Evolutionary conservation across 1,140 invertebrate genomes (phyloP), one percentile per base, ranked within the genome.

Genomic region (Drosophila trapezifrons): DNA sequence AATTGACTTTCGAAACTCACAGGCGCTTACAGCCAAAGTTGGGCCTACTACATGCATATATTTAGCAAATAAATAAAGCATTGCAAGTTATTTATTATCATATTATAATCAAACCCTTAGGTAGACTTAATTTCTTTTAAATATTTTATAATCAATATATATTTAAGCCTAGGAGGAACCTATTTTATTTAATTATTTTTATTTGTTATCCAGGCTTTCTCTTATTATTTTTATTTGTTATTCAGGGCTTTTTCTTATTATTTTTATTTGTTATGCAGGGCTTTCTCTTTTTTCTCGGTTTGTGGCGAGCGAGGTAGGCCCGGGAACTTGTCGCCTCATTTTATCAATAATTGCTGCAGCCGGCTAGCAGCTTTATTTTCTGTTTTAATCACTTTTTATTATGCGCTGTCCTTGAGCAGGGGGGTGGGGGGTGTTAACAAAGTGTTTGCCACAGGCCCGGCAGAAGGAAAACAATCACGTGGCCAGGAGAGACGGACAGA

Each of bases 381-480:
- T 29, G 49, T 86, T 75, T 84, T 84, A 84, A 84, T 84, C 82
- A 86, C 82, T 84, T 84, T 78, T 81, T 73, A 86, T 84, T 84
- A 85, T 77, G 58, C 46, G 37, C 51, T 40, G 49, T 37, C 65
- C 65, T 67, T 69, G 65, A 66, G 65, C 17, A 20, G n/a, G 35
- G 18, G 25, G 20, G 27, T 1, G 15, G 29, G 22, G 32, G 7
- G 71, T 64, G 71, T 75, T 76, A 51, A 58, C 62, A 76, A 76
- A 76, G 73, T 76, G 72, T 66, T 76, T 76, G 73, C 72, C 73
- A 75, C 43, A 71, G 72, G 72, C 72, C 71, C 51, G 65, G 69
- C 65, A 71, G 78, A 82, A 79, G 75, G 65, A 67, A 76, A 87
- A 86, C 83, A 86, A 87, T 86, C 76, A 87, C 83, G 79, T 87